Evolutionary conservation across 1,140 invertebrate genomes (phyloP).

Genomic region (Bombus confusus): DNA sequence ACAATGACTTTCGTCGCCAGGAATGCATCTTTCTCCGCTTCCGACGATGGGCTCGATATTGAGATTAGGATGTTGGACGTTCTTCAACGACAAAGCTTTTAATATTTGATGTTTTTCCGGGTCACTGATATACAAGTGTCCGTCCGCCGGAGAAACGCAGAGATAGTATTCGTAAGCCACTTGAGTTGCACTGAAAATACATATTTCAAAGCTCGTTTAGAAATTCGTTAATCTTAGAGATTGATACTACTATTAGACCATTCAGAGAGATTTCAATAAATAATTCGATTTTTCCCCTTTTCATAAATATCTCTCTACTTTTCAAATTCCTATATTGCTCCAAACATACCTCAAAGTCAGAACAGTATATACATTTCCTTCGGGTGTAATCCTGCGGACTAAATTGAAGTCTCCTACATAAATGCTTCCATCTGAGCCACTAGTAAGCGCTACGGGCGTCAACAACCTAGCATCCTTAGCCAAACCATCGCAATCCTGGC

Average conservation of each 20-base stretch:
- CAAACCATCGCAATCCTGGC: conserved; percentile 92
- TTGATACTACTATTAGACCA: too few relatives aligned
- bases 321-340: neutral
- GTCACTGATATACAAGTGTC: conserved; percentile 97
- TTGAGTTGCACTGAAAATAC: conserved; percentile 89
- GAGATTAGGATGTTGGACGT: conserved; percentile 90
- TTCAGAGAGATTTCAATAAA: too few relatives aligned
- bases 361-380: conserved; percentile 95
- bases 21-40: conserved; percentile 97
- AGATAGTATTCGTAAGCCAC: conserved; percentile 98
- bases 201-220: too few relatives aligned
- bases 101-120: conserved; percentile 95
- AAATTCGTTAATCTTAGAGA: neutral
- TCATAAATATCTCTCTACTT: neutral
- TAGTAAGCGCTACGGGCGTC: conserved; percentile 95
- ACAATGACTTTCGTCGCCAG: conserved; percentile 94
- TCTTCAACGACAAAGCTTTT: conserved; percentile 88
- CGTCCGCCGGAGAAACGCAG: conserved; percentile 96
- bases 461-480: conserved; percentile 93
- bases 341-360: conserved; percentile 91
- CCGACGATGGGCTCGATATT: conserved; percentile 96
- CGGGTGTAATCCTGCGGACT: conserved; percentile 94
- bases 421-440: conserved; percentile 96
- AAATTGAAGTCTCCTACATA: conserved; percentile 99
- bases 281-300: neutral